phyloP scores from a whole-genome alignment of 2,888 invertebrate genomes.

The Papilio gigon region DNA sequence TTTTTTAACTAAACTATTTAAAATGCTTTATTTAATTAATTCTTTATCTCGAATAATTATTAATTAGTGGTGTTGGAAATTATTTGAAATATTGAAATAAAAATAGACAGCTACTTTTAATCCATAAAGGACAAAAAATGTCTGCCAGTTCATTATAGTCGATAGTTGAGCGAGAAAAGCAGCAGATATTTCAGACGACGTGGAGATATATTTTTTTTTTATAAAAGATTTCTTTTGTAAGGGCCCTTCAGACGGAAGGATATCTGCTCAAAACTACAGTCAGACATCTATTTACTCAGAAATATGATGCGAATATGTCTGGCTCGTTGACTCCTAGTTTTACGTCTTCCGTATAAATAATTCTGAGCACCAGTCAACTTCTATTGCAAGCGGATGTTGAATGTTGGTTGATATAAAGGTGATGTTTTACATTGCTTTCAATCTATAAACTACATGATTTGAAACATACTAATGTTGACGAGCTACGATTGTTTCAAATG shows the following conservation, averaged over 20 bases:
- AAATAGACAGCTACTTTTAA: background rate
- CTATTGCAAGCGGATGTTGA: background rate
- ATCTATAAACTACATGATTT: background rate
- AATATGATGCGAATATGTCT: constrained; percentile 5
- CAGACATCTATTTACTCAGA: constrained; percentile 7
- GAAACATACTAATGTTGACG: too few species aligned
- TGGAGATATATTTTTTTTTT: background rate
- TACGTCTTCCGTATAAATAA: constrained; percentile 1
- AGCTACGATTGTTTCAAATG: too few species aligned
- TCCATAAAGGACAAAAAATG: background rate
- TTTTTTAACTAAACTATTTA: background rate
- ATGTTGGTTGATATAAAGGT: background rate
- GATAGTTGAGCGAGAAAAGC: background rate
- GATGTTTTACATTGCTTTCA: background rate
- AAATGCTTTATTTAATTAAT: too few species aligned
- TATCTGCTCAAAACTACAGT: constrained; percentile 9
- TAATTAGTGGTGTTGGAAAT: too few species aligned
- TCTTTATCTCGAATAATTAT: too few species aligned
- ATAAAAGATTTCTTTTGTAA: background rate
- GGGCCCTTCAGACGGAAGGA: constrained; percentile 20
- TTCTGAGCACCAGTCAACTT: background rate
- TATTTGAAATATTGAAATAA: background rate
- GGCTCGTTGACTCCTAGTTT: background rate
- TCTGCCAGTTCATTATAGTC: background rate
- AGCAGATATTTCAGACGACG: constrained; percentile 1